phyloP scores from a whole-genome alignment of 2,113 vertebrate species.

The Limnothrissa miodon region DNA sequence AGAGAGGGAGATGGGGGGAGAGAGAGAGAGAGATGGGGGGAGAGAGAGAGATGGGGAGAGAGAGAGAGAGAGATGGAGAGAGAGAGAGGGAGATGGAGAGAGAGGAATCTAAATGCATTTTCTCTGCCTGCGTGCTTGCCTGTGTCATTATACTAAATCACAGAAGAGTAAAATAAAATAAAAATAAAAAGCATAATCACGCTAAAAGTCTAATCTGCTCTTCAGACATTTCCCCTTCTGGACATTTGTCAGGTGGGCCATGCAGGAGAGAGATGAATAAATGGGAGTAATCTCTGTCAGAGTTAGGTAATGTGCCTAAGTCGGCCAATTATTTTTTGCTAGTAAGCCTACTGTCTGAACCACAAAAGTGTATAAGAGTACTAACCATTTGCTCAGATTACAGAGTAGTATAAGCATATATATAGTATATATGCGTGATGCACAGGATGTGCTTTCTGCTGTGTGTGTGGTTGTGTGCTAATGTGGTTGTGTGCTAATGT shows the following conservation, averaged over 20 bases:
- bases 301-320: not conserved
- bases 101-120: not conserved
- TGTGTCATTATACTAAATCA: not conserved
- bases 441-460: not conserved
- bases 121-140: not conserved
- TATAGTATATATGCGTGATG: not conserved
- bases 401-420: too few relatives aligned
- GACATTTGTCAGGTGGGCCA: not conserved
- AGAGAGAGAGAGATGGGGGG: too few relatives aligned
- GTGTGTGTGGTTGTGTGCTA: not conserved
- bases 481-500: not conserved
- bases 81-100: conserved; percentile 31
- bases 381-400: not conserved
- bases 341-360: not conserved
- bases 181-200: too few relatives aligned
- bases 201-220: not conserved
- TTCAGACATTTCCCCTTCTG: not conserved
- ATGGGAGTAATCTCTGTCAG: not conserved
- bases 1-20: too few relatives aligned
- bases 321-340: not conserved
- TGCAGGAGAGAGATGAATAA: not conserved
- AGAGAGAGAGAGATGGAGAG: conserved; percentile 46
- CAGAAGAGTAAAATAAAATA: too few relatives aligned
- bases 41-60: too few relatives aligned
- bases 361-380: not conserved